Base-by-base conservation (phyloP, 2,888 invertebrate genomes). In the Hydraecia micacea region DNA sequence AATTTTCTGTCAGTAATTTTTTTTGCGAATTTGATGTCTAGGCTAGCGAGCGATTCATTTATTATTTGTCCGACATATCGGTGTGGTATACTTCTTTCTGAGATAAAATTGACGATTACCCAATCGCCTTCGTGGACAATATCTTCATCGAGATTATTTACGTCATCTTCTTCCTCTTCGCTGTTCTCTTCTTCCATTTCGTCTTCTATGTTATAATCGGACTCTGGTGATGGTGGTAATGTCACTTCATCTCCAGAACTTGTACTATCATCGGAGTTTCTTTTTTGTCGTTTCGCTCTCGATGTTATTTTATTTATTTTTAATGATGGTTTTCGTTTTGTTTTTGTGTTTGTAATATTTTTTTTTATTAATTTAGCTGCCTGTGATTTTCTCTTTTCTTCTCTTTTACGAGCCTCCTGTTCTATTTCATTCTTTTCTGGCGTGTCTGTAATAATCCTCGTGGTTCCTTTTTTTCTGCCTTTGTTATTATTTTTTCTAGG, bases 1-100 rank as follows among this genome's bases (percentile, higher is more conserved):
- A 89, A 88, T 63, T 58, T 83, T 68, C 39, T 85, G n/a, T 88
- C 85, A 69, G 75, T 67, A 68, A 83, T 83, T 84, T 85, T 87
- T 84, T 88, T 87, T 66, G 86, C 86, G 67, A 87, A 89, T 84
- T 87, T 87, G n/a, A 88, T 72, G 39, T 84, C 82, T 25, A 75
- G 79, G 62, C 86, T 78, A 65, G 86, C 80, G 49, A 74, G 46
- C 69, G 60, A 28, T 58, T 80, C 83, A n/a, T 74, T 86, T 58
- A 83, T 55, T 42, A 88, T 70, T 76, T 87, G 89, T 15, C 86
- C 87, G 58, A 88, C 89, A 80, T 86, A 88, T 66, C 86, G 75
- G 75, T 87, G 87, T 52, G 81, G n/a, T n/a, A 87, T 52, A 75
- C 86, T 86, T 73, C 82, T 89, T 75, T 85, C 55, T 11, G 87